Conservation (phyloP, 2,113 vertebrate genomes). For the Azemiops feae region DNA sequence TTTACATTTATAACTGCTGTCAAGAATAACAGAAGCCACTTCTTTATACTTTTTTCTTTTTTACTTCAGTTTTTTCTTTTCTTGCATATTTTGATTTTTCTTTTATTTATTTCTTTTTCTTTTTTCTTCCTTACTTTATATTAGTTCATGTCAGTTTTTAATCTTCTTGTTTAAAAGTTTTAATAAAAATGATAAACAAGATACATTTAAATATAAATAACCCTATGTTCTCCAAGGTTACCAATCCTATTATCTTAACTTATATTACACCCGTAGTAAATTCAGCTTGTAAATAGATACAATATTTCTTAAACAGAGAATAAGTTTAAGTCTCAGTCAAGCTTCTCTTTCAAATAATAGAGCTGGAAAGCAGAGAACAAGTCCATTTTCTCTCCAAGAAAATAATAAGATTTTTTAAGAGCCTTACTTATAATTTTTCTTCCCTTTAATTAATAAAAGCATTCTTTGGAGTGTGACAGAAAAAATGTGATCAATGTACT, state of each 20-base stretch:
- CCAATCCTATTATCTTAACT: not conserved
- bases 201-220: not conserved
- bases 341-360: constrained; percentile 28
- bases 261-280: no score
- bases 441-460: constrained; percentile 64
- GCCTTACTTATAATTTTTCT: constrained; percentile 53
- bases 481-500: constrained; percentile 66
- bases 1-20: not conserved
- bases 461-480: constrained; percentile 60
- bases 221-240: not conserved
- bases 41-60: not conserved
- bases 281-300: not conserved
- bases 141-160: not conserved
- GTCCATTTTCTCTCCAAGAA: constrained; percentile 57
- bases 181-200: not conserved
- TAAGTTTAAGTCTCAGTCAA: constrained; percentile 51
- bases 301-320: constrained; percentile 24
- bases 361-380: constrained; percentile 56
- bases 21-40: not conserved
- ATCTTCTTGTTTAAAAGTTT: not conserved
- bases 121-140: not conserved
- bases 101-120: not conserved
- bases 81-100: not conserved
- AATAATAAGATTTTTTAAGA: constrained; percentile 56
- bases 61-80: not conserved